A percentile compares a stretch with the other conserved stretches of the same genome.
Evolutionary conservation across 2,797 vertebrate species (phyloP).

Genomic region (Melopsittacus undulatus): DNA sequence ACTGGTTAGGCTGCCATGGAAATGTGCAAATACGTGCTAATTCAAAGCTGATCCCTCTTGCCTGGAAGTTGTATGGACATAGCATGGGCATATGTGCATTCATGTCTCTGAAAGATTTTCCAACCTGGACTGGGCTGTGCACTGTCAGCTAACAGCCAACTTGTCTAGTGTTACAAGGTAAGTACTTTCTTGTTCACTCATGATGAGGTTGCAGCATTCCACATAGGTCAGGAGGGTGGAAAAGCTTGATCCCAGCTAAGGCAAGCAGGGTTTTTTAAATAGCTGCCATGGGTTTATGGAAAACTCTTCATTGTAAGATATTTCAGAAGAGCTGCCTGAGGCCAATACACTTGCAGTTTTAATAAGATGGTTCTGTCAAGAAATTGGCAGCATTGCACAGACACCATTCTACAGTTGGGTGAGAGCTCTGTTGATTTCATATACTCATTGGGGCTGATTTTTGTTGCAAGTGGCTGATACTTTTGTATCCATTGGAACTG

Average conservation of each 20-base stretch:
- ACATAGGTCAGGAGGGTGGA: neutral
- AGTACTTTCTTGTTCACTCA: neutral
- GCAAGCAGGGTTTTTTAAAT: neutral
- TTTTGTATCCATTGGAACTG: neutral
- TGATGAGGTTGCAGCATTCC: neutral
- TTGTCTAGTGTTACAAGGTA: neutral
- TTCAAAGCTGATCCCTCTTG: neutral
- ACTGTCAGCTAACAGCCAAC: neutral
- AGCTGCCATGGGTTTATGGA: neutral
- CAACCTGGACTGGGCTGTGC: neutral
- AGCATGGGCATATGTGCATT: neutral
- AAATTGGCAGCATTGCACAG: neutral
- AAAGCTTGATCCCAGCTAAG: neutral
- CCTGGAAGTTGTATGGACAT: neutral
- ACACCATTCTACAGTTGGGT: neutral
- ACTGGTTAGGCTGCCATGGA: neutral
- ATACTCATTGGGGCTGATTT: neutral
- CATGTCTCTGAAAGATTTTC: neutral
- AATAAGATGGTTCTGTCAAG: neutral
- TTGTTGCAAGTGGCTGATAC: neutral
- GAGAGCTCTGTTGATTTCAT: neutral
- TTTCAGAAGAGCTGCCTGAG: neutral
- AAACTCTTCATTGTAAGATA: neutral
- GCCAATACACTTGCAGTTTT: neutral
- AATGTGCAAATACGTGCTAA: too few relatives aligned